A percentile compares a stretch with the other conserved stretches of the same genome.
Evolutionary conservation across 2,888 invertebrate genomes (phyloP).

Genomic region (Heliconius ethilla): DNA sequence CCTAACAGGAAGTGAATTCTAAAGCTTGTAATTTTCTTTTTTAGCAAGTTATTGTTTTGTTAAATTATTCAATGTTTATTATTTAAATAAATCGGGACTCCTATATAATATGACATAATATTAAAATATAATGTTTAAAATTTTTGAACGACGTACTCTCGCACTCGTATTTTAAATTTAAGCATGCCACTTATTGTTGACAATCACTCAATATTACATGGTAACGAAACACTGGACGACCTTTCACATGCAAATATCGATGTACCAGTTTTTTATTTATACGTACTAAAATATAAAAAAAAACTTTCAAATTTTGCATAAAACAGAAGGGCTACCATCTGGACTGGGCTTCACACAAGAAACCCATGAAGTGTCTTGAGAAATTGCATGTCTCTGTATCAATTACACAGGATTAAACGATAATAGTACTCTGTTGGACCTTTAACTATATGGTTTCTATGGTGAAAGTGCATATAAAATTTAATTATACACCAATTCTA

Average conservation of each 20-base stretch:
- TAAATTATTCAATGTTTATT: background rate
- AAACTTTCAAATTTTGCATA: constrained; percentile 29
- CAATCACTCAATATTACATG: background rate
- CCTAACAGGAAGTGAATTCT: background rate
- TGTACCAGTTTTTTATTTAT: background rate
- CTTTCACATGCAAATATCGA: background rate
- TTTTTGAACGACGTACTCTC: background rate
- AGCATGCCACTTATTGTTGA: background rate
- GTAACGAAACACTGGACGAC: background rate
- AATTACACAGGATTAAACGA: constrained; percentile 26
- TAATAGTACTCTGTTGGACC: background rate
- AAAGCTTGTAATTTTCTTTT: no score
- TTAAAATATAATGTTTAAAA: background rate
- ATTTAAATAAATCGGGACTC: background rate
- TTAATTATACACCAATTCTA: background rate
- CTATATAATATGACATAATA: background rate
- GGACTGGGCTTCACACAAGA: constrained; percentile 57
- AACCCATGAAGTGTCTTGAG: constrained; percentile 33
- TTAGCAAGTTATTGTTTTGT: no score
- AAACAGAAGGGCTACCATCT: constrained; percentile 31
- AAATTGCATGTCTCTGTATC: constrained; percentile 28
- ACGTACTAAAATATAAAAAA: background rate
- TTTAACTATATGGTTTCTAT: constrained; percentile 24
- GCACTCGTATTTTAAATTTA: background rate
- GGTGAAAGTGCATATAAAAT: background rate